Percentiles rank a stretch among this genome's conserved stretches.
Evolutionary conservation across 2,797 vertebrate genomes (phyloP).

Genomic region (Rallus crepitans): DNA sequence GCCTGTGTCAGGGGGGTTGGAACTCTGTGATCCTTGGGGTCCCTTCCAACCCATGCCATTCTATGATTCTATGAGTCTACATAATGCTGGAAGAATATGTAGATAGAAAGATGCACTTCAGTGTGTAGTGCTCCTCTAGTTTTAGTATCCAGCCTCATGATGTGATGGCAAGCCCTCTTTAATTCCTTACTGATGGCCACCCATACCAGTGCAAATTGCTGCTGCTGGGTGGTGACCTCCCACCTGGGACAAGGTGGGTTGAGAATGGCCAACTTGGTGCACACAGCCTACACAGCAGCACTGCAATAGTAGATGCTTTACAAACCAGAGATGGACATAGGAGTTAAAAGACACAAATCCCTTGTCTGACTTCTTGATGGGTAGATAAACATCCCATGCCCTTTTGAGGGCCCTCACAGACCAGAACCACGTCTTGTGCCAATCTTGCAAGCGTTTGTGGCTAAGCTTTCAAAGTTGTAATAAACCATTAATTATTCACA

Average conservation of each 20-base stretch:
- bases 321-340: neutral
- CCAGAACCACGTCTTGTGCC: neutral
- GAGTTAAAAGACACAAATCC: neutral
- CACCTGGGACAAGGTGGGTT: neutral
- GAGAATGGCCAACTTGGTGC: neutral
- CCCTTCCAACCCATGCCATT: no score
- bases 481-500: conserved; percentile 74
- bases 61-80: no score
- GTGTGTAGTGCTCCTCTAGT: rapidly evolving
- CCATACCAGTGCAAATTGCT: neutral
- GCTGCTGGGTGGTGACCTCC: neutral
- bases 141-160: neutral
- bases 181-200: neutral
- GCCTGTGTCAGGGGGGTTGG: no score
- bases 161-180: neutral
- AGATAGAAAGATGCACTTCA: neutral
- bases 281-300: neutral
- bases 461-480: conserved; percentile 46
- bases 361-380: neutral
- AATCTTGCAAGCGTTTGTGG: neutral
- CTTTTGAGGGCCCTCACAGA: neutral
- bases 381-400: neutral
- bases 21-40: no score
- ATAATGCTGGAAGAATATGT: rapidly evolving
- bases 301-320: neutral